Percentiles rank a stretch among this genome's conserved stretches.
These are phyloP conservation scores for Tyrannus savana DNA, from an alignment of 2,113 vertebrate species.

Conservation along the genomic window DNA sequence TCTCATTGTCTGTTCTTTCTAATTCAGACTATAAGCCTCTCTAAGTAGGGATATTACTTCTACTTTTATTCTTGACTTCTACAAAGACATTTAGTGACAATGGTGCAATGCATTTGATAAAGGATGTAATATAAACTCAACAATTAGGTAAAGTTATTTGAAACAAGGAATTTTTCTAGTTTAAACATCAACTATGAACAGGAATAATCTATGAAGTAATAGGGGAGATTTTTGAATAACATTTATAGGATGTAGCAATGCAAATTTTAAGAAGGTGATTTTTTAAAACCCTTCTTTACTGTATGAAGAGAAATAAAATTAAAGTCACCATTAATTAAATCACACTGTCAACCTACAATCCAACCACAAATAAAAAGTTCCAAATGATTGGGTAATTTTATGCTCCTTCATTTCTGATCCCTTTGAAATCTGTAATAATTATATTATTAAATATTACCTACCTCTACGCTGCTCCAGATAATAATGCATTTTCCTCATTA, in stretches of 20 bases:
- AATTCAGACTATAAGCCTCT: neutral
- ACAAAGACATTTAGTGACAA: neutral
- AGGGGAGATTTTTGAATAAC: neutral
- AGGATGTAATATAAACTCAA: neutral
- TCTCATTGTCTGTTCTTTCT: neutral
- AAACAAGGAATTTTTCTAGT: neutral
- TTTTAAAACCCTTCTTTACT: neutral
- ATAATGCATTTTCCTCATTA: neutral
- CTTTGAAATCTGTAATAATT: neutral
- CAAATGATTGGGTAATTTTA: neutral
- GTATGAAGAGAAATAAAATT: neutral
- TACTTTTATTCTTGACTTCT: neutral
- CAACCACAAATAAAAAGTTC: neutral
- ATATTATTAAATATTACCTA: neutral
- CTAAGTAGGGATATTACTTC: neutral
- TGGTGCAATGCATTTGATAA: neutral
- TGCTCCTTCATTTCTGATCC: neutral
- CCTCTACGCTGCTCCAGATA: neutral
- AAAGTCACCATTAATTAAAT: neutral
- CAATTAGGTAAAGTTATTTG: neutral
- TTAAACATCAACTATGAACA: neutral
- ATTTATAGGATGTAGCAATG: fast-evolving
- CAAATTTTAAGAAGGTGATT: neutral
- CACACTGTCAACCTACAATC: neutral
- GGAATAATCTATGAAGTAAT: neutral